These are phyloP conservation scores for Dryococelus australis DNA, from an alignment of 2,888 invertebrate genomes.

Conservation along the genomic window DNA sequence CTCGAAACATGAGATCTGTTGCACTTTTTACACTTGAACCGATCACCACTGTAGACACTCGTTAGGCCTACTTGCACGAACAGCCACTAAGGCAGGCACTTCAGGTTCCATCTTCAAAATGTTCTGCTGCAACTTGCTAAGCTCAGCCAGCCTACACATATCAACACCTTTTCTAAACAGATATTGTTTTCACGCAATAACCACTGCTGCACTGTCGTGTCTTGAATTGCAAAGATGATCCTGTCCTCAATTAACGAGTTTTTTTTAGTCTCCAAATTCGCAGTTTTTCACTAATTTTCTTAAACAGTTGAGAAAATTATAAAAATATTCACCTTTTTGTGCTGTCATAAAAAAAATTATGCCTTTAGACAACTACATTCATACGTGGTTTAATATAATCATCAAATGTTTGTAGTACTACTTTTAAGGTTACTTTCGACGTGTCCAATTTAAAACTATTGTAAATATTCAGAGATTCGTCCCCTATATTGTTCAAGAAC, in stretches of 20 bases:
- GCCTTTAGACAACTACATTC: not conserved
- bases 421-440: too few species aligned
- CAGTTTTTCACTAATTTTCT: not conserved
- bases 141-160: not conserved
- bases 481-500: not conserved
- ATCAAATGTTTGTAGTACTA: not conserved
- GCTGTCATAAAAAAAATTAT: not conserved
- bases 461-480: too few species aligned
- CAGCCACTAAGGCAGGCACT: not conserved
- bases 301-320: not conserved
- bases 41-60: not conserved
- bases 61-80: too few species aligned
- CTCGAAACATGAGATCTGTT: not conserved
- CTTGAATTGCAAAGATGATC: not conserved
- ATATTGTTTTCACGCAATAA: not conserved
- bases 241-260: not conserved
- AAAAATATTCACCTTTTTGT: not conserved
- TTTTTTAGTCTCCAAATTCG: not conserved
- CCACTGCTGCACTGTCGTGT: not conserved
- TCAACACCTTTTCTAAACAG: not conserved
- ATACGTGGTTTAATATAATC: not conserved
- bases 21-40: not conserved
- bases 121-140: not conserved
- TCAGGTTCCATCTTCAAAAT: not conserved
- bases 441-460: too few species aligned